Base-by-base conservation (phyloP, 2,113 vertebrate species). In the Indicator maculatus region DNA sequence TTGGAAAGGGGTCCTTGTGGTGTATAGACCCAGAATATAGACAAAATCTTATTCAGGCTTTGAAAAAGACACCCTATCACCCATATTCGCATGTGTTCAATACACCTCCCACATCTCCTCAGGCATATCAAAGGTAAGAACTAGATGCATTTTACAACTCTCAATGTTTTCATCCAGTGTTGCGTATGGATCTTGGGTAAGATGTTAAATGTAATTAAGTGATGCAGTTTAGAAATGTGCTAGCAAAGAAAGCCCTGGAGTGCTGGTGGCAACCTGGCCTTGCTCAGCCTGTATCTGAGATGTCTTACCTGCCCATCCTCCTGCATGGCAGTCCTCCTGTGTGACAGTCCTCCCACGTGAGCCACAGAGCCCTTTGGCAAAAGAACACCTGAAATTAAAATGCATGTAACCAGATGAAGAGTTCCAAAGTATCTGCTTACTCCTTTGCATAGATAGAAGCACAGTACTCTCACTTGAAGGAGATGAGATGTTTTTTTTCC, bases 21-120 rank as follows among this genome's bases (percentile, higher is more conserved):
- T 99, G 99, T 98, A 99, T 99, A 98, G 99, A 99, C 97, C 99
- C 99, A 41, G 99, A 99, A 97, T 99, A 99, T 93, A 98, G 99
- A 98, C 99, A 99, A 98, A 99, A 99, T 97, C 98, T 99, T 97
- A 99, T 99, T 98, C 99, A 99, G 98, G 99, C 99, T 84, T 98
- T 99, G 98, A 99, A 99, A 98, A 99, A 99, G 98, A 99, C 99
- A 80, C 99, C 99, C 92, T 99, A 99, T 95, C 99, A 99, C 95
- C 98, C 99, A 58, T 98, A 99, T 97, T 98, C 99, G 77, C 98
- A 99, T 69, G 98, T 99, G 96, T 98, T 99, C 97, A 98, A 72
- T 92, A 98, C 98, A 63, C 98, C 98, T 84, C 99, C 99, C 95
- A 98, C 98, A 94, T 99, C 98, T 97, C 98, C 98, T 97, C 98